A percentile compares a stretch with the other conserved stretches of the same genome.
phyloP scores from a whole-genome alignment of 37 sponge, comb jelly and placozoan genomes.

The Ephydatia muelleri region DNA sequence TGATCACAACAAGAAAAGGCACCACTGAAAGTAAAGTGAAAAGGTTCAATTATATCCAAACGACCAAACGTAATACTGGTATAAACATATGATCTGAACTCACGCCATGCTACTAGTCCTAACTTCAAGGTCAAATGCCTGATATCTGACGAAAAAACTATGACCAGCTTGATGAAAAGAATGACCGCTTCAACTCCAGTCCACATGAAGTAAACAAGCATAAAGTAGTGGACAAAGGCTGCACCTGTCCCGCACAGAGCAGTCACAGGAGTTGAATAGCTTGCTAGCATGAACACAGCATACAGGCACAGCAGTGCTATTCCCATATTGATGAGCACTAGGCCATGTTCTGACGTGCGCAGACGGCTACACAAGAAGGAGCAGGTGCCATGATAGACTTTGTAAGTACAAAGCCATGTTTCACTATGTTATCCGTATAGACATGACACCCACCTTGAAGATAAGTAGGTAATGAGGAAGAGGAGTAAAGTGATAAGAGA shows the following conservation, averaged over 20 bases:
- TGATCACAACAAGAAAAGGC: slow-evolving; percentile 21
- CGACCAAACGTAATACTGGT: too few species aligned
- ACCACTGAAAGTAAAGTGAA: slow-evolving; percentile 23
- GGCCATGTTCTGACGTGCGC: neutral
- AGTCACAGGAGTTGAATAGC: neutral
- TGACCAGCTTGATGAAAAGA: slow-evolving; percentile 18
- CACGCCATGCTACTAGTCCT: slow-evolving; percentile 19
- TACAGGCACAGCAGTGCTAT: slow-evolving; percentile 48
- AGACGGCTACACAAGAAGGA: slow-evolving; percentile 6
- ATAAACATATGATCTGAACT: too few species aligned
- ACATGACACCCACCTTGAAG: neutral
- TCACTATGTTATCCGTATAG: too few species aligned
- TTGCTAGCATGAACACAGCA: slow-evolving; percentile 27
- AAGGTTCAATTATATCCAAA: too few species aligned
- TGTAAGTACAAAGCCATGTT: too few species aligned
- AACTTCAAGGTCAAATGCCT: neutral
- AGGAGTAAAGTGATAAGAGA: slow-evolving; percentile 21
- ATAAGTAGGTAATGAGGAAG: slow-evolving; percentile 1
- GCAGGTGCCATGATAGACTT: too few species aligned
- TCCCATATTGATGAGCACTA: slow-evolving; percentile 33
- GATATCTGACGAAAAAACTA: neutral
- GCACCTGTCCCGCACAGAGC: slow-evolving; percentile 31
- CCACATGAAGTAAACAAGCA: slow-evolving; percentile 50
- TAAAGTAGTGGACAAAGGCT: slow-evolving; percentile 48
- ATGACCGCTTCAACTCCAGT: slow-evolving; percentile 28